Evolutionary conservation across 2,113 vertebrate genomes (phyloP).

Genomic region (Microtus ochrogaster): DNA sequence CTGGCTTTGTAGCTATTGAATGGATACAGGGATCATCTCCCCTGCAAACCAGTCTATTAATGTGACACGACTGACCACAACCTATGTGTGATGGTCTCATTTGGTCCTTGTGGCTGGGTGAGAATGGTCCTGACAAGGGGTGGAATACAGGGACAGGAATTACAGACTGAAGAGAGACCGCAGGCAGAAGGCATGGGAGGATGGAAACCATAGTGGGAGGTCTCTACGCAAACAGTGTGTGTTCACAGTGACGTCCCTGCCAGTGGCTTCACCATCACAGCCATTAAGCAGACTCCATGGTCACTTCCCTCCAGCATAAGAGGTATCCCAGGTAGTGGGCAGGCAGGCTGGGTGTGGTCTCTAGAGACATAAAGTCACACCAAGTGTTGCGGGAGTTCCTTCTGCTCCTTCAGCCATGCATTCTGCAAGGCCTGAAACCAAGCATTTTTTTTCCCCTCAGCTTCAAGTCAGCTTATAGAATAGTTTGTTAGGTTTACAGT

Average conservation of each 20-base stretch:
- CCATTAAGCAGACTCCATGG: background rate
- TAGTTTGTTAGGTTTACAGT: background rate
- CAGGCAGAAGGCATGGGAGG: background rate
- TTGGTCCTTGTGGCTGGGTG: background rate
- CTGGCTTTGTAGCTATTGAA: background rate
- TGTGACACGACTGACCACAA: background rate
- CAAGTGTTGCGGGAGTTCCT: background rate
- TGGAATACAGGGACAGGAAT: background rate
- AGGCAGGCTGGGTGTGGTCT: background rate
- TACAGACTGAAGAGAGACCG: background rate
- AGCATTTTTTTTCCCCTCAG: background rate
- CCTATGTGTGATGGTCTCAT: background rate
- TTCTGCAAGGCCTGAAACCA: background rate
- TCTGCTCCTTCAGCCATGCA: no score
- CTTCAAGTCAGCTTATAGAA: background rate
- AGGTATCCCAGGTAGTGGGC: background rate
- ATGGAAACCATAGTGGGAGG: accelerated
- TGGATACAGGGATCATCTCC: background rate
- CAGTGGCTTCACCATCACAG: background rate
- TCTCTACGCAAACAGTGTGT: background rate
- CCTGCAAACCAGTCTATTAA: background rate
- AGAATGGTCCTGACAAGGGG: background rate
- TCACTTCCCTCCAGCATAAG: accelerated
- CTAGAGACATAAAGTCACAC: background rate
- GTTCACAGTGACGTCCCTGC: background rate